phyloP scores from a whole-genome alignment of 2,797 vertebrate genomes.

The Poecile montanus region DNA sequence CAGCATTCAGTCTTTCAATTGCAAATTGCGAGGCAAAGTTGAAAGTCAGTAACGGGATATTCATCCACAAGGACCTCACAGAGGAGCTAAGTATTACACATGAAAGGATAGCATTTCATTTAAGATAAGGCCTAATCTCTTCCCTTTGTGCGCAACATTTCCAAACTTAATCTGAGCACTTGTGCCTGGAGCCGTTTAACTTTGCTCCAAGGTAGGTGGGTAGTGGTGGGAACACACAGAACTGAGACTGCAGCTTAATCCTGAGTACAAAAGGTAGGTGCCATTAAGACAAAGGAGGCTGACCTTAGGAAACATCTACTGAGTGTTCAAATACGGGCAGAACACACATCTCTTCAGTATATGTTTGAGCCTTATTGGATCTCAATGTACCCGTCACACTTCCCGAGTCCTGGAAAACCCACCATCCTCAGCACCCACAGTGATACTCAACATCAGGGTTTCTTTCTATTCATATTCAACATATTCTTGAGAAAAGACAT shows the following conservation, averaged over 20 bases:
- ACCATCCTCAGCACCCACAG: background rate
- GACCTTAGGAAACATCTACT: background rate
- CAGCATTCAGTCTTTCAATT: constrained; percentile 3
- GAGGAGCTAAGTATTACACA: constrained; percentile 5
- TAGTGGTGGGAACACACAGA: background rate
- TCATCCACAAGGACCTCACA: background rate
- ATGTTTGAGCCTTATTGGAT: background rate
- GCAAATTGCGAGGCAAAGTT: background rate
- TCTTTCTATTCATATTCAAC: background rate
- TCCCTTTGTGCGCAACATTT: constrained; percentile 8
- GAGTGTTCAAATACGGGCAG: background rate
- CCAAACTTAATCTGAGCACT: background rate
- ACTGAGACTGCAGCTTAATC: background rate
- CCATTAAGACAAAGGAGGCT: background rate
- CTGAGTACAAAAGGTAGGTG: background rate
- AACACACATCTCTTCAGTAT: background rate
- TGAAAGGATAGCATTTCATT: constrained; percentile 39
- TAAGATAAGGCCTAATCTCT: constrained; percentile 35
- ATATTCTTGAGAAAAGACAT: background rate
- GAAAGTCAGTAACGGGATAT: background rate
- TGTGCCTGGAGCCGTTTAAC: background rate
- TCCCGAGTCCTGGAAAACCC: background rate
- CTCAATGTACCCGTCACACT: background rate
- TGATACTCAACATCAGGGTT: background rate
- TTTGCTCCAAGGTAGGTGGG: background rate